phyloP scores from a whole-genome alignment of 2,113 vertebrate genomes.

The Beaufortia kweichowensis region DNA sequence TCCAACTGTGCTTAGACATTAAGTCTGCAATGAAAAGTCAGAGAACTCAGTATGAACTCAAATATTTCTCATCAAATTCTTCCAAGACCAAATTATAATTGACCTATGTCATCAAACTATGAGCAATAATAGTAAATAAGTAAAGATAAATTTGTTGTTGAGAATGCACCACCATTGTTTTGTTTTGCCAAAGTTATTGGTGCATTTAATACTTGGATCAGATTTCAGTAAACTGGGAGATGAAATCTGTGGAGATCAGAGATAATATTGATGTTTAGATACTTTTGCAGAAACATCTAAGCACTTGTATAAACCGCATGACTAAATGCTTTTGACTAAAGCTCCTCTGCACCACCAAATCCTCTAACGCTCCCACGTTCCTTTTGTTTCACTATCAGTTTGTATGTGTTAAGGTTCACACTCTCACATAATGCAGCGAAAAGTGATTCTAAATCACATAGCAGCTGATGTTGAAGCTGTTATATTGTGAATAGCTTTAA shows the following conservation, averaged over 20 bases:
- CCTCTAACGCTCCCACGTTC: background rate
- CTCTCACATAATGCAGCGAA: background rate
- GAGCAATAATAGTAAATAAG: no score
- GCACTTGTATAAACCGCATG: background rate
- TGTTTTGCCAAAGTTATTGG: background rate
- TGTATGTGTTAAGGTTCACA: constrained; percentile 25
- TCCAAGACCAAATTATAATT: no score
- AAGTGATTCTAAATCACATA: constrained; percentile 11
- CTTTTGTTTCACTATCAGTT: constrained; percentile 22
- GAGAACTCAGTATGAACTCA: no score
- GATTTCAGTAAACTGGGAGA: background rate
- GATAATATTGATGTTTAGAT: background rate
- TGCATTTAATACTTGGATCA: constrained; percentile 4
- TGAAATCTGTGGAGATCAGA: background rate
- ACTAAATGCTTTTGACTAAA: constrained; percentile 13
- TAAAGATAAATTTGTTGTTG: no score
- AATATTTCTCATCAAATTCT: no score
- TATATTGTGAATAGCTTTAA: no score
- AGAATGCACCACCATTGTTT: background rate
- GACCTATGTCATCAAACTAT: no score
- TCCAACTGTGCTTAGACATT: no score
- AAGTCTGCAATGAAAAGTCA: no score
- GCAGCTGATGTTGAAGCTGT: background rate
- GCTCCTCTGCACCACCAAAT: constrained; percentile 11
- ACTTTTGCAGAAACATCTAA: background rate